These are phyloP conservation scores for rat (Rattus norvegicus) DNA, from an alignment of 2,113 vertebrate species.

Conservation along the genomic window DNA sequence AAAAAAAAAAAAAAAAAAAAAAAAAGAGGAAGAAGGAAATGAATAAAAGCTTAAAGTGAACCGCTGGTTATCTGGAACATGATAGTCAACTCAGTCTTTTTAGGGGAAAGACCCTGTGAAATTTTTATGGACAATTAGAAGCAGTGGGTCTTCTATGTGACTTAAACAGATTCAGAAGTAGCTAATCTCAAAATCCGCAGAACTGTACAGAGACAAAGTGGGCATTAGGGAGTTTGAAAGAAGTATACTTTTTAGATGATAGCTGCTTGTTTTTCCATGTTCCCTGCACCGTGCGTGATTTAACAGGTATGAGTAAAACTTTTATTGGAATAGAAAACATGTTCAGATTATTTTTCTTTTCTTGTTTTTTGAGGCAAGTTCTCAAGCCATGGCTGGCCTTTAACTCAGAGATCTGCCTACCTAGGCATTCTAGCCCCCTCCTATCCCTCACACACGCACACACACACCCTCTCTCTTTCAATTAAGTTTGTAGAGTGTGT, in stretches of 20 bases:
- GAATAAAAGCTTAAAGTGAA: not conserved
- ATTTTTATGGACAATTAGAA: constrained; percentile 34
- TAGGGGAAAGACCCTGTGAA: not conserved
- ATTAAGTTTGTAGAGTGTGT: constrained; percentile 1
- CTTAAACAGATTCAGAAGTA: constrained; percentile 21
- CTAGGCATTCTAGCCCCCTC: not conserved
- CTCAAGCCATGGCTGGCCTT: not conserved
- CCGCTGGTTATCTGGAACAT: not conserved
- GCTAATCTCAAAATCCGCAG: constrained; percentile 1
- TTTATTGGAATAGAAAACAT: not conserved
- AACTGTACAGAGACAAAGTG: not conserved
- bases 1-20: no score
- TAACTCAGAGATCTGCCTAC: not conserved
- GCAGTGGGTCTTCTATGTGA: not conserved
- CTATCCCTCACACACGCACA: not conserved
- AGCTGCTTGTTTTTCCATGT: constrained; percentile 20
- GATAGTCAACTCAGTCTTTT: not conserved
- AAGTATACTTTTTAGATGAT: not conserved
- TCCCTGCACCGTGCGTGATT: not conserved
- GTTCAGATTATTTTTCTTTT: constrained; percentile 16
- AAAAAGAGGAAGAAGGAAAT: not conserved
- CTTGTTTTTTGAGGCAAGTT: not conserved
- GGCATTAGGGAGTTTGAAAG: not conserved
- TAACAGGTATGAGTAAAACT: constrained; percentile 1
- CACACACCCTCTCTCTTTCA: not conserved